phyloP scores from a whole-genome alignment of 2,797 vertebrate species.

The Anableps anableps region DNA sequence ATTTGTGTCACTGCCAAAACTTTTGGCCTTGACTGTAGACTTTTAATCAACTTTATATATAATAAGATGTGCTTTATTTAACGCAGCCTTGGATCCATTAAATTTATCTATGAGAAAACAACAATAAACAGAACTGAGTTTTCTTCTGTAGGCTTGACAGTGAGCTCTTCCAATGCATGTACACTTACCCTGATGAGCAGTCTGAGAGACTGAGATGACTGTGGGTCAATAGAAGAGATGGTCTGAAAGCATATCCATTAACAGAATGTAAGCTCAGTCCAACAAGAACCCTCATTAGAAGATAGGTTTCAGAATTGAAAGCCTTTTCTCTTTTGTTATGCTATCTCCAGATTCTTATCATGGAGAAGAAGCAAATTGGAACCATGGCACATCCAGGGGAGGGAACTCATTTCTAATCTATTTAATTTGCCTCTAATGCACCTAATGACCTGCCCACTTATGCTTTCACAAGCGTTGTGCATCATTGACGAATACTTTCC shows the following conservation, averaged over 20 bases:
- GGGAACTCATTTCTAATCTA: slow-evolving; percentile 44
- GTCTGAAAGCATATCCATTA: slow-evolving; percentile 60
- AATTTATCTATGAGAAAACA: slow-evolving; percentile 51
- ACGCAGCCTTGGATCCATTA: slow-evolving; percentile 35
- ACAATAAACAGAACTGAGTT: slow-evolving; percentile 57
- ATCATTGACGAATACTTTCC: slow-evolving; percentile 16
- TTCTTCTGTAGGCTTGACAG: slow-evolving; percentile 27
- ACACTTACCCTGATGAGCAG: slow-evolving; percentile 52
- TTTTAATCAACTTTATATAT: slow-evolving; percentile 67
- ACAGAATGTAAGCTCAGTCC: slow-evolving; percentile 50
- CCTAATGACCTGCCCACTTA: slow-evolving; percentile 40
- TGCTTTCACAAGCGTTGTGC: slow-evolving; percentile 32
- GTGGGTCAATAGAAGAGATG: slow-evolving; percentile 37
- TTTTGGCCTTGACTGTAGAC: slow-evolving; percentile 1
- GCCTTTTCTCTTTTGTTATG: slow-evolving; percentile 42
- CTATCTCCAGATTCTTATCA: slow-evolving; percentile 37
- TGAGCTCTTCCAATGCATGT: slow-evolving; percentile 15
- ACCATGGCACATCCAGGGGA: slow-evolving; percentile 21
- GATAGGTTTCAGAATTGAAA: slow-evolving; percentile 52
- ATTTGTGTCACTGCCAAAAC: neutral
- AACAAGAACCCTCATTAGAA: slow-evolving; percentile 63
- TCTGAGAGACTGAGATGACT: slow-evolving; percentile 40
- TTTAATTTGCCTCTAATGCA: slow-evolving; percentile 55
- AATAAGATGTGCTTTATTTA: slow-evolving; percentile 73
- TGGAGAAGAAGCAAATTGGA: slow-evolving; percentile 20